These are phyloP conservation scores for Apamea anceps DNA, from an alignment of 2,888 invertebrate genomes.

Conservation along the genomic window DNA sequence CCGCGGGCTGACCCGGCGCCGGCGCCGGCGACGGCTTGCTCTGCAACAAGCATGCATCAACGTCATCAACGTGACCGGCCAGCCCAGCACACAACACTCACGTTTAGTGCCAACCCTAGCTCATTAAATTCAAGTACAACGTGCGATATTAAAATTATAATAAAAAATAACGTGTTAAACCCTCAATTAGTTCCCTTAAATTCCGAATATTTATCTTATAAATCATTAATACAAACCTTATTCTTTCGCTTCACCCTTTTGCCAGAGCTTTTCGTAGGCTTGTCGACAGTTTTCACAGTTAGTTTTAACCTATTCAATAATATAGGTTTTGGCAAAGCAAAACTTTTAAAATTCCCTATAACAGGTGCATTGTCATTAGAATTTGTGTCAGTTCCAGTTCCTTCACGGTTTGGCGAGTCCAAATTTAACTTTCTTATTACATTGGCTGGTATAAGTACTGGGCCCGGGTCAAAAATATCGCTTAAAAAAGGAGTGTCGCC, in stretches of 20 bases:
- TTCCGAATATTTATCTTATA: slow-evolving; percentile 37
- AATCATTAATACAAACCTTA: slow-evolving; percentile 84
- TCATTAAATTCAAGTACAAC: not conserved
- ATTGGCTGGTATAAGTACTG: slow-evolving; percentile 78
- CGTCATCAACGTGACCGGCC: slow-evolving; percentile 20
- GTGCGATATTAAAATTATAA: slow-evolving; percentile 14
- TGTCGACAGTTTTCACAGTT: slow-evolving; percentile 82
- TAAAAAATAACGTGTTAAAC: slow-evolving; percentile 19
- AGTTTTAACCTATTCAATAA: slow-evolving; percentile 87
- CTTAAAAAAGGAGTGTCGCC: slow-evolving; percentile 87
- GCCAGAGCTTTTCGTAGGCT: slow-evolving; percentile 74
- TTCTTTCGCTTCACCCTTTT: slow-evolving; percentile 79
- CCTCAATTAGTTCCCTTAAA: slow-evolving; percentile 13
- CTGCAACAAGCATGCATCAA: slow-evolving; percentile 80
- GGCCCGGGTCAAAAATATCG: slow-evolving; percentile 88
- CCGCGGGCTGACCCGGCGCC: slow-evolving; percentile 75
- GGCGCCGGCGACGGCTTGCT: slow-evolving; percentile 65
- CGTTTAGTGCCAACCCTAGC: slow-evolving; percentile 14
- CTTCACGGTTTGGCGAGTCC: slow-evolving; percentile 75
- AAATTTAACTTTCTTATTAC: slow-evolving; percentile 80
- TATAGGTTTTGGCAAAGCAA: slow-evolving; percentile 88
- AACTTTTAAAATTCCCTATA: slow-evolving; percentile 88
- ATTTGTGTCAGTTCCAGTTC: slow-evolving; percentile 70
- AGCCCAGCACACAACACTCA: slow-evolving; percentile 20
- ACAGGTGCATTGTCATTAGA: slow-evolving; percentile 82